Percentiles rank a stretch among this genome's conserved stretches.
Conservation (phyloP, 2,888 invertebrate genomes). For the Portevinia maculata region DNA sequence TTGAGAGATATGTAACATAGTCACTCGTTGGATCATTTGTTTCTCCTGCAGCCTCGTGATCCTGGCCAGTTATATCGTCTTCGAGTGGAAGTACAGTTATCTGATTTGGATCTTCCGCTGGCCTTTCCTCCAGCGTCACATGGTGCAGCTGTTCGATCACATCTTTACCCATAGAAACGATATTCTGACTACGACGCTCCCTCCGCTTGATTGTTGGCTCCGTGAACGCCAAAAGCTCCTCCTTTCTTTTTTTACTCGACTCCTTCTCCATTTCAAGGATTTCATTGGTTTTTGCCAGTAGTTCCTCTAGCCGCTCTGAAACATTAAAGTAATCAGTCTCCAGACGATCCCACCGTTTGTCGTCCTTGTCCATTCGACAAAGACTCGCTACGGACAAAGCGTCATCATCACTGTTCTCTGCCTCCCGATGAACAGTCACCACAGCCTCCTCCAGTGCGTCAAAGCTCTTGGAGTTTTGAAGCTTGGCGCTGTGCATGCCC, state of each 20-base stretch:
- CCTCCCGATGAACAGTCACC: constrained; percentile 76
- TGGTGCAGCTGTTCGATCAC: constrained; percentile 68
- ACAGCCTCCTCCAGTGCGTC: constrained; percentile 81
- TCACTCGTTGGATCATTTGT: constrained; percentile 34
- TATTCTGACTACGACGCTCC: constrained; percentile 55
- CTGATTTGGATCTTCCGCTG: constrained; percentile 53
- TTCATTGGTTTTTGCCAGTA: constrained; percentile 80
- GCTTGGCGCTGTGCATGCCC: constrained; percentile 77
- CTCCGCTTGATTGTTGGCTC: constrained; percentile 66
- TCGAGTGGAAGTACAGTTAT: constrained; percentile 59
- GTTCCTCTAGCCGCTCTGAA: constrained; percentile 79
- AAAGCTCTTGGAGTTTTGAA: constrained; percentile 83
- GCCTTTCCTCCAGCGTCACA: constrained; percentile 39
- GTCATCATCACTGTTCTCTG: constrained; percentile 72
- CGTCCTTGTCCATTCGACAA: constrained; percentile 22
- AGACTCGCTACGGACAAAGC: constrained; percentile 55
- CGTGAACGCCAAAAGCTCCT: constrained; percentile 52
- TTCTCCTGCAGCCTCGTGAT: constrained; percentile 52
- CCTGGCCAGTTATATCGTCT: constrained; percentile 21
- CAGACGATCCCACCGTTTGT: constrained; percentile 75
- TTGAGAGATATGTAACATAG: constrained; percentile 48
- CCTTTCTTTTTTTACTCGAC: constrained; percentile 73
- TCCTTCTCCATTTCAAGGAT: constrained; percentile 80
- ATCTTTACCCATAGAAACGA: constrained; percentile 52
- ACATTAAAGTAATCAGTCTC: constrained; percentile 79